A percentile compares a stretch with the other conserved stretches of the same genome.
phyloP scores from a whole-genome alignment of 2,888 invertebrate species.

The Luffia ferchaultella region DNA sequence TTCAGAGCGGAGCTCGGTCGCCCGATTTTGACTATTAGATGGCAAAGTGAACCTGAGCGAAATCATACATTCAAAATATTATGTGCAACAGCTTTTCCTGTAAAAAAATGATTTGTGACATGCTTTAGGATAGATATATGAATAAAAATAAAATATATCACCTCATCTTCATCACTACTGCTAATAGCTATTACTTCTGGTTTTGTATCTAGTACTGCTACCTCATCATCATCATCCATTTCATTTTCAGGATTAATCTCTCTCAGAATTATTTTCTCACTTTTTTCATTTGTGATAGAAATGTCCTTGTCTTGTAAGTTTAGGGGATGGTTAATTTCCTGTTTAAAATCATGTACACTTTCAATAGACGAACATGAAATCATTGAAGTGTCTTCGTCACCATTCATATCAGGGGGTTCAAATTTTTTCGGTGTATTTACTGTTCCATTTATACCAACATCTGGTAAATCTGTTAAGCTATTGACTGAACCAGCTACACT shows the following conservation, averaged over 20 bases:
- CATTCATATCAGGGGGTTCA: neutral
- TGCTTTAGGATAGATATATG: too few relatives aligned
- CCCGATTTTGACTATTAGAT: too few relatives aligned
- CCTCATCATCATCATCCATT: conserved; percentile 36
- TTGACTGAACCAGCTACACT: conserved; percentile 16
- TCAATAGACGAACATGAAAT: conserved; percentile 4
- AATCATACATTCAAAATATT: too few relatives aligned
- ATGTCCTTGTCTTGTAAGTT: neutral
- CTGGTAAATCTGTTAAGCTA: conserved; percentile 23
- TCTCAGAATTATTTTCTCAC: neutral
- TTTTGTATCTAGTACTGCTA: conserved; percentile 40
- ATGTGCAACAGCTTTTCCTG: too few relatives aligned
- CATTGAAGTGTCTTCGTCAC: neutral
- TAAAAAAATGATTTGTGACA: too few relatives aligned
- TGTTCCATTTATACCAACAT: conserved; percentile 10
- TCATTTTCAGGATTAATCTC: conserved; percentile 7
- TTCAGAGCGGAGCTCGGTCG: too few relatives aligned
- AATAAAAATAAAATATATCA: too few relatives aligned
- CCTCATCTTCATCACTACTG: conserved; percentile 51
- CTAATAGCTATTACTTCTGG: conserved; percentile 50
- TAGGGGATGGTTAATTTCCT: neutral
- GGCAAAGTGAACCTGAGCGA: too few relatives aligned
- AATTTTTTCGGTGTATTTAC: neutral
- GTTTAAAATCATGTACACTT: neutral
- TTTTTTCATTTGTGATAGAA: neutral